Evolutionary conservation across 2,113 vertebrate species (phyloP), one percentile per base, ranked within the genome.

Genomic region (Narcine bancroftii): DNA sequence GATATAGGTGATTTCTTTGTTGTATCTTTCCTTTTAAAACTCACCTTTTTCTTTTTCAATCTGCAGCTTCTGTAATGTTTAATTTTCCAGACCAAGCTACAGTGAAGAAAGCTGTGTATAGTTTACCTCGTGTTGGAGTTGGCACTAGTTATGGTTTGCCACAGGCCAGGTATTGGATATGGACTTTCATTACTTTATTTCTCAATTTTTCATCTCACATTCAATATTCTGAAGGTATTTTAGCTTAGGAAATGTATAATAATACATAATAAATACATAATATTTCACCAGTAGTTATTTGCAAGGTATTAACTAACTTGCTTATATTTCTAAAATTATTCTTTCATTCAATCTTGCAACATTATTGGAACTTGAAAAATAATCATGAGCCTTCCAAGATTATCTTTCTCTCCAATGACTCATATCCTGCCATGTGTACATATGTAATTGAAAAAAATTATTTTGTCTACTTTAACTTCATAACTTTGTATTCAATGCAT

Each of bases 81-180:
- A 99, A 99, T 97, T 99, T 99, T 94, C 98, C 98, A 92, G 99
- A 99, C 93, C 99, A 99, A 96, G 97, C 98, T 94, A 99, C 98
- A 1, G 98, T 99, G 60, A 99, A 98, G 95, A 99, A 98, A 94
- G 98, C 98, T 92, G 97, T 99, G 45, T 98, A 99, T 94, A 98
- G 98, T 94, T 96, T 99, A 93, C 98, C 99, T 93, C 97, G 98
- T 85, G 99, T 99, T 93, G 99, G 99, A 92, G 98, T 99, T 92
- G 99, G 99, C 93, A 99, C 99, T 96, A 99, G 99, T 95, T 99
- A 99, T 93, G 99, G 99, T 89, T 96, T 99, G 92, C 98, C 99
- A 73, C 99, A 99, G 95, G 98, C 98, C 94, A 98, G 99, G 99
- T 99, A 96, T 95, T 94, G 2, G 26, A 47, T 69, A 69, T 71